These are phyloP conservation scores for Peromyscus maniculatus DNA, from an alignment of 2,113 vertebrate genomes.

Conservation along the genomic window DNA sequence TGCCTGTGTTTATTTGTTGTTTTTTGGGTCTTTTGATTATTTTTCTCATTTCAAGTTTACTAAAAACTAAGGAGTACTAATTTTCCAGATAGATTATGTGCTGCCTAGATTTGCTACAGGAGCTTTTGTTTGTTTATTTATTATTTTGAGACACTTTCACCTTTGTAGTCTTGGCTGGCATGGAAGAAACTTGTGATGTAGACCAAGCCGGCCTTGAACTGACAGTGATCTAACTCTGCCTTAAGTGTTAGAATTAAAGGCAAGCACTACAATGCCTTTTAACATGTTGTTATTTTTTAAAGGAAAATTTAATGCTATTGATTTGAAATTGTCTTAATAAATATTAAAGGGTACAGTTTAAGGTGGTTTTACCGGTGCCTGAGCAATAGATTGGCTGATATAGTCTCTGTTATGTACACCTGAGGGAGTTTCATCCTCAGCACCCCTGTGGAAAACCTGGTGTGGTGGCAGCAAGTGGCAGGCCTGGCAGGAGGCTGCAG, in stretches of 20 bases:
- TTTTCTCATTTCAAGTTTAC: background rate
- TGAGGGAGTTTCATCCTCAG: background rate
- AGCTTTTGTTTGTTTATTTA: background rate
- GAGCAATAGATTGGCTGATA: background rate
- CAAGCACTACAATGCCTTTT: background rate
- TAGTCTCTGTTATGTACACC: background rate
- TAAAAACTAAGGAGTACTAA: background rate
- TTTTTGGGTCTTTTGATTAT: background rate
- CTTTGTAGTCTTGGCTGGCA: background rate
- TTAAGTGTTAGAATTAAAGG: background rate
- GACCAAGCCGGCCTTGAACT: background rate
- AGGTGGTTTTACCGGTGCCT: background rate
- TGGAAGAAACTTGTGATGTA: background rate
- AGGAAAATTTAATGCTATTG: background rate
- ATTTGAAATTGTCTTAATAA: slow-evolving; percentile 13
- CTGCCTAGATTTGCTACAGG: background rate
- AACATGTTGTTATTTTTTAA: background rate
- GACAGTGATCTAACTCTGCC: background rate
- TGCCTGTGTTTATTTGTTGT: background rate
- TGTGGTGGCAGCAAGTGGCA: background rate
- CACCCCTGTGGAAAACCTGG: background rate
- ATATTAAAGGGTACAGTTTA: slow-evolving; percentile 13
- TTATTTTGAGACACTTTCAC: background rate
- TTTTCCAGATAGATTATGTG: background rate
- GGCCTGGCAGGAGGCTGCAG: background rate